These are phyloP conservation scores for Sternarchorhynchus goeldii DNA, from an alignment of 2,797 vertebrate species.

Conservation along the genomic window DNA sequence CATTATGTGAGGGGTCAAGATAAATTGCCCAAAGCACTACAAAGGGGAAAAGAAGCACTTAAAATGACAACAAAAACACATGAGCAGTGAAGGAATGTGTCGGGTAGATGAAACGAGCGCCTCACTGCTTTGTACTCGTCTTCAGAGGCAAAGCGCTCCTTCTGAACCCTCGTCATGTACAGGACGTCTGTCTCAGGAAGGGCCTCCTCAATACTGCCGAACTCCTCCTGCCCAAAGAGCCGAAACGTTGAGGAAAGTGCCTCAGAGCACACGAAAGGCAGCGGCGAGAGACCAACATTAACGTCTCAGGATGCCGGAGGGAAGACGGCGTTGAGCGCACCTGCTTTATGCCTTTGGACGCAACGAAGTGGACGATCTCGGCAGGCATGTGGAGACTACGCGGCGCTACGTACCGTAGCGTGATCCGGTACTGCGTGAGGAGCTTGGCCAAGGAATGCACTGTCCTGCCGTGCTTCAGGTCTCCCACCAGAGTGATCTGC, in stretches of 20 bases:
- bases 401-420: conserved; percentile 90
- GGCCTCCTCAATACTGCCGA: conserved; percentile 91
- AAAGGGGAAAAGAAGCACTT: neutral
- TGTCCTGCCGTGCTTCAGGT: conserved; percentile 95
- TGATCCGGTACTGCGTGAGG: conserved; percentile 93
- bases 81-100: neutral
- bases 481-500: conserved; percentile 97
- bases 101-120: neutral
- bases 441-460: conserved; percentile 94
- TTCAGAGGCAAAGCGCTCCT: conserved; percentile 85
- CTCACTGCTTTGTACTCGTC: conserved; percentile 89
- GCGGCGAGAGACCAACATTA: neutral
- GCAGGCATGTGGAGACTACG: conserved; percentile 88
- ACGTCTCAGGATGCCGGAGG: too few species aligned
- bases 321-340: conserved; percentile 59
- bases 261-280: too few species aligned
- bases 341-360: conserved; percentile 93
- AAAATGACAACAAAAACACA: neutral
- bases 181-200: conserved; percentile 92
- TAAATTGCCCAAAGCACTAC: conserved; percentile 95
- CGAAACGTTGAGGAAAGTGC: neutral
- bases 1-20: conserved; percentile 97
- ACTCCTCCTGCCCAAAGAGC: conserved; percentile 83
- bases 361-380: conserved; percentile 85
- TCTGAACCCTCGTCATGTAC: conserved; percentile 98